These are phyloP conservation scores for Eilema depressum DNA, from an alignment of 2,888 invertebrate genomes.

Conservation along the genomic window DNA sequence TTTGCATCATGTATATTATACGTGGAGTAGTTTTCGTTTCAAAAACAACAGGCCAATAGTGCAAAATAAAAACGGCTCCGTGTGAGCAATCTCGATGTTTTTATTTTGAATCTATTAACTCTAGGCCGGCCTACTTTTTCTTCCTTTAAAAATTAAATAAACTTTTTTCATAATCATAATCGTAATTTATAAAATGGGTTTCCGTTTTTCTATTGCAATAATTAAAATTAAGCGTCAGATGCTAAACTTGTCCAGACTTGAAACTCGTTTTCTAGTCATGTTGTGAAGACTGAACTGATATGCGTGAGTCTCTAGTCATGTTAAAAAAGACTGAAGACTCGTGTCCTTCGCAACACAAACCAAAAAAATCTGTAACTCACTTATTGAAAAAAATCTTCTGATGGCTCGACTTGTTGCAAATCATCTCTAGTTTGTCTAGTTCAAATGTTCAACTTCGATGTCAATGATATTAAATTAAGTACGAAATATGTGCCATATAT, in stretches of 20 bases:
- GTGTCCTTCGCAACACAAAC: neutral
- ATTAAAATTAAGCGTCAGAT: neutral
- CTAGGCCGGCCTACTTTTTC: no score
- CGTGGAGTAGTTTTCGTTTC: neutral
- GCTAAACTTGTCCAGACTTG: neutral
- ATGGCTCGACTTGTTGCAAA: neutral
- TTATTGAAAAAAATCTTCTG: neutral
- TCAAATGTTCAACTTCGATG: constrained; percentile 12
- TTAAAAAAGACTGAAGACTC: neutral
- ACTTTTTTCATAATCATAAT: no score
- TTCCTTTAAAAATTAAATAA: no score
- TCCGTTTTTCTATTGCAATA: neutral
- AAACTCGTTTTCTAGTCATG: constrained; percentile 1
- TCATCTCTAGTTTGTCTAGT: neutral
- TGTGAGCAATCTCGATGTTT: no score
- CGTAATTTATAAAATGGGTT: neutral
- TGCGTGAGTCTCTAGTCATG: neutral
- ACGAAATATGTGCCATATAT: constrained; percentile 58
- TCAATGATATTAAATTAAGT: constrained; percentile 25
- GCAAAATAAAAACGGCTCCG: neutral
- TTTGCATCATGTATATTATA: neutral
- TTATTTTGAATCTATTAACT: no score
- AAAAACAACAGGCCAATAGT: neutral
- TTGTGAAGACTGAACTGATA: neutral
- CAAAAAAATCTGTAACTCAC: neutral